These are phyloP conservation scores for Heterocephalus glaber DNA, from an alignment of 2,113 vertebrate genomes.

Conservation along the genomic window DNA sequence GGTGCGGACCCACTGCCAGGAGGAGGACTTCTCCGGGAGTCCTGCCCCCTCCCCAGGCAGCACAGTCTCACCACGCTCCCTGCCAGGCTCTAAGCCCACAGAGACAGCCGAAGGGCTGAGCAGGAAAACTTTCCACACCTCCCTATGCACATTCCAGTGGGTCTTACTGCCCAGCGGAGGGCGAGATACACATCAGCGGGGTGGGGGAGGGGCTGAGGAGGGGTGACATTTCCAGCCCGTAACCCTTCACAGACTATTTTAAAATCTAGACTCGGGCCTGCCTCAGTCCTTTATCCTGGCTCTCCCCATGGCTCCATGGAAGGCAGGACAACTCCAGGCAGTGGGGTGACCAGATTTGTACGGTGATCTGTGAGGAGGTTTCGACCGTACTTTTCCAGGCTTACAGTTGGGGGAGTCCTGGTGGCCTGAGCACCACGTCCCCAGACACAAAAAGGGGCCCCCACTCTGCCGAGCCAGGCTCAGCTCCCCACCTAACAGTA, in stretches of 20 bases:
- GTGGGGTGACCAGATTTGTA: background rate
- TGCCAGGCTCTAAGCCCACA: background rate
- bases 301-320: background rate
- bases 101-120: background rate
- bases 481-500: fast-evolving
- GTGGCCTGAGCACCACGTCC: background rate
- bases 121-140: background rate
- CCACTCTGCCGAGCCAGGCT: background rate
- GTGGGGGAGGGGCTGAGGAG: background rate
- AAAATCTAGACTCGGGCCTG: background rate
- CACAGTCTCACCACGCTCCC: background rate
- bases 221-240: background rate
- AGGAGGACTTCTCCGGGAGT: background rate
- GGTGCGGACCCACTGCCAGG: background rate
- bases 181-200: background rate
- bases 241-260: constrained; percentile 14
- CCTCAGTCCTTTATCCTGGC: background rate
- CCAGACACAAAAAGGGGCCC: background rate
- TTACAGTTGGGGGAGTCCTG: background rate
- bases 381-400: constrained; percentile 24
- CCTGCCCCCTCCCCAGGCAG: background rate
- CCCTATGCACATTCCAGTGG: background rate
- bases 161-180: background rate
- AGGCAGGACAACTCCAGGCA: background rate
- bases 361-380: background rate